These are phyloP conservation scores for Smutsia gigantea DNA, from an alignment of 2,797 vertebrate species.

Conservation along the genomic window DNA sequence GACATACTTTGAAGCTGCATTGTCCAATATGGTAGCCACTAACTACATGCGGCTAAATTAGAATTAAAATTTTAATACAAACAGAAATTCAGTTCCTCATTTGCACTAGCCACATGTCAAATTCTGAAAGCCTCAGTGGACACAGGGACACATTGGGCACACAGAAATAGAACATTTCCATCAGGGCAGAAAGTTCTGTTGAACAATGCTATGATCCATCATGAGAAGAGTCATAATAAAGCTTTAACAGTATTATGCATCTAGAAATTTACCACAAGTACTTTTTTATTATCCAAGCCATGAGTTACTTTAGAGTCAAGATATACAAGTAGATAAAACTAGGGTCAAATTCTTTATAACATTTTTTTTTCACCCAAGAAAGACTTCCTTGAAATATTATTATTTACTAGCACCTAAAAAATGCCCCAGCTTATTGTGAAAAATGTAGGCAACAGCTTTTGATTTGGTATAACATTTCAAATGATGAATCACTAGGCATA, in stretches of 20 bases:
- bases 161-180: not conserved
- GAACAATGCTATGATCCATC: not conserved
- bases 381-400: conserved; percentile 27
- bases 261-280: not conserved
- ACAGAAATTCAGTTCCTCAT: conserved; percentile 4
- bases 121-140: not conserved
- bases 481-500: conserved; percentile 13
- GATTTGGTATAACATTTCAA: conserved; percentile 46
- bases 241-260: not conserved
- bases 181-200: not conserved
- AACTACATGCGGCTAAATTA: not conserved
- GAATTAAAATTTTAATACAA: conserved; percentile 36
- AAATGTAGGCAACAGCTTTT: conserved; percentile 37
- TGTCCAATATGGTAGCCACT: not conserved
- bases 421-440: conserved; percentile 24
- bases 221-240: not conserved
- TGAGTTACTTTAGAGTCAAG: conserved; percentile 11
- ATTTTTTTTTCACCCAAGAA: not conserved
- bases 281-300: not conserved
- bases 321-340: not conserved
- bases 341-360: not conserved
- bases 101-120: not conserved
- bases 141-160: not conserved
- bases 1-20: not conserved
- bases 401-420: not conserved